Evolutionary conservation across 2,888 invertebrate genomes (phyloP).

Genomic region (Drosophila pseudotalamancana): DNA sequence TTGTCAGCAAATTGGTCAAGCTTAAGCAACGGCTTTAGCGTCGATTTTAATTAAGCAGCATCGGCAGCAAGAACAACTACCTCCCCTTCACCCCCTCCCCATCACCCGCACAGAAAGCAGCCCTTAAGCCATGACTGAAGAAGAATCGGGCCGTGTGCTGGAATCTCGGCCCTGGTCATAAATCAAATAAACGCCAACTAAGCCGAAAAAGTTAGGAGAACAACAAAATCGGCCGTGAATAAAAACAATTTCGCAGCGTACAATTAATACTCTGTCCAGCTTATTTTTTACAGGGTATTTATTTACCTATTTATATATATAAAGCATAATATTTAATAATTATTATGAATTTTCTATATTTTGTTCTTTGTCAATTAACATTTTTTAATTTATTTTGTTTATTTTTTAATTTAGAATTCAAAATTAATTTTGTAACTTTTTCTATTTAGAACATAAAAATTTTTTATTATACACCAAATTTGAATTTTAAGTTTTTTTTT

Average conservation of each 20-base stretch:
- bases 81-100: not conserved
- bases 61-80: slow-evolving; percentile 6
- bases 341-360: too few relatives aligned
- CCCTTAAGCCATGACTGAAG: not conserved
- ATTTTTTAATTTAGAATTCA: too few relatives aligned
- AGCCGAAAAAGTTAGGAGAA: slow-evolving; percentile 54
- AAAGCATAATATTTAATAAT: not conserved
- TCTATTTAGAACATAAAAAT: too few relatives aligned
- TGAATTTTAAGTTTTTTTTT: too few relatives aligned
- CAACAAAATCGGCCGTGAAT: slow-evolving; percentile 7
- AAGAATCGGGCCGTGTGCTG: slow-evolving; percentile 22
- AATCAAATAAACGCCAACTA: slow-evolving; percentile 79
- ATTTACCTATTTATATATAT: not conserved
- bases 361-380: too few relatives aligned
- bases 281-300: not conserved
- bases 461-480: too few relatives aligned
- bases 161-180: slow-evolving; percentile 70
- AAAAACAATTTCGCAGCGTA: not conserved
- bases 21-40: slow-evolving; percentile 59
- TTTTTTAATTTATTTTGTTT: too few relatives aligned
- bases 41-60: slow-evolving; percentile 72
- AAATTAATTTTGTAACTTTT: too few relatives aligned
- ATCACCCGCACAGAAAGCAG: not conserved
- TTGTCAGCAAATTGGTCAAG: slow-evolving; percentile 66
- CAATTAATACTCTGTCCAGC: not conserved